Evolutionary conservation across 2,797 vertebrate species (phyloP).

Genomic region (Acipenser ruthenus): DNA sequence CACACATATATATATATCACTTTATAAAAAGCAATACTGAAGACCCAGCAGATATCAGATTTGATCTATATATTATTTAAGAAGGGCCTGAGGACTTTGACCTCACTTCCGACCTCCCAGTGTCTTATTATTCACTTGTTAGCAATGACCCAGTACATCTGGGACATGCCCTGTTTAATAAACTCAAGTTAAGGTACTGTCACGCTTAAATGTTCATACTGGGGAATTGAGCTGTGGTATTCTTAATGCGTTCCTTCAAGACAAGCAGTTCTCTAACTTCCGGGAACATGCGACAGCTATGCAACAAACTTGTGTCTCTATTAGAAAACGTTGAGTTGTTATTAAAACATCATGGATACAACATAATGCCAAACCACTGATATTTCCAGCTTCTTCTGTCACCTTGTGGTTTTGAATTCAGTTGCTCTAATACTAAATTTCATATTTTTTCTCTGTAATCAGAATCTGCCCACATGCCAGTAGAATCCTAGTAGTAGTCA

Average conservation of each 20-base stretch:
- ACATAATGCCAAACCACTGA: too few species aligned
- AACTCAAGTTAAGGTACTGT: slow-evolving; percentile 33
- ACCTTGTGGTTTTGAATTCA: too few species aligned
- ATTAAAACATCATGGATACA: too few species aligned
- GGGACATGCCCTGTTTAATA: slow-evolving; percentile 44
- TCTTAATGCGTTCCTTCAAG: slow-evolving; percentile 6
- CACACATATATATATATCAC: slow-evolving; percentile 36
- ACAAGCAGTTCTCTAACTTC: not conserved
- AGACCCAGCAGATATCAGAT: slow-evolving; percentile 5
- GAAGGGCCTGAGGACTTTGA: slow-evolving; percentile 7
- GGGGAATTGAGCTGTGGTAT: not conserved
- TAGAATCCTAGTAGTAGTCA: too few species aligned
- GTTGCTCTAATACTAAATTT: too few species aligned
- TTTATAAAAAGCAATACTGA: slow-evolving; percentile 46
- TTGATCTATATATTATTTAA: slow-evolving; percentile 1
- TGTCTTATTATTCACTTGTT: slow-evolving; percentile 52
- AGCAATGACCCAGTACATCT: slow-evolving; percentile 36
- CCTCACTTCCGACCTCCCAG: slow-evolving; percentile 37
- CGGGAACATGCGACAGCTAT: not conserved
- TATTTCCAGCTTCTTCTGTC: too few species aligned
- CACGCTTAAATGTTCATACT: slow-evolving; percentile 22
- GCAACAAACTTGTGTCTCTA: not conserved
- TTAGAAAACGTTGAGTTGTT: not conserved
- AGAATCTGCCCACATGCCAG: too few species aligned
- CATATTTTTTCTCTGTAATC: too few species aligned